Evolutionary conservation across 2,888 invertebrate species (phyloP), one percentile per base, ranked within the genome.

Genomic region (Galerucella nymphaeae): DNA sequence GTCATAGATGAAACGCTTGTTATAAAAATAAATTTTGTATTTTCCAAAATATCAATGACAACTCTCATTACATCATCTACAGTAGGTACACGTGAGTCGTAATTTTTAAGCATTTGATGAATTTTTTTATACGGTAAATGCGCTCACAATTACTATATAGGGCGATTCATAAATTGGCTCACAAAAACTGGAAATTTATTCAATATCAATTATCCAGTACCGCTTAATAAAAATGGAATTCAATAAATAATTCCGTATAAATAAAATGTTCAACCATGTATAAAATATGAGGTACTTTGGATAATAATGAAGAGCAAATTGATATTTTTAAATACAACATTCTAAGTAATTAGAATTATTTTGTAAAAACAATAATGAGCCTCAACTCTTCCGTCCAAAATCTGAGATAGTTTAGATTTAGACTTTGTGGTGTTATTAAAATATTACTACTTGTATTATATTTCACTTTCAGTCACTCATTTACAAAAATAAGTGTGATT

Each of bases 311-410:
- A 45, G 50, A 70, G 18, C 69, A 38, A 67, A 75, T 76, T 50
- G 50, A 70, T 64, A 42, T 68, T 62, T 38, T 8, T 16, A 38
- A 59, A 16, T 59, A 59, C 30, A 30, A 18, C 18, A 59, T 53
- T 66, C 38, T 41, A 23, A 23, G 23, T 23, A 16, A 53, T 4
- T n/a, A 59, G 14, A 38, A 38, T 6, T 50, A 59, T 59, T 66
- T 66, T 73, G 61, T 70, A 63, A 55, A 74, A 61, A 42, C 11
- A 62, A 65, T 65, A 67, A 75, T 69, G 67, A 77, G 79, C 80
- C 82, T 80, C 75, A 82, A 80, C 81, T 82, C 83, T 83, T 82
- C 82, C 83, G 82, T 82, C 82, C 82, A 80, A 73, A 70, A 78
- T 77, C 77, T 79, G 80, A 81, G 79, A 79, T 82, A 81, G 65